Conservation (phyloP, 2,113 vertebrate genomes). For the Corynorhinus townsendii region DNA sequence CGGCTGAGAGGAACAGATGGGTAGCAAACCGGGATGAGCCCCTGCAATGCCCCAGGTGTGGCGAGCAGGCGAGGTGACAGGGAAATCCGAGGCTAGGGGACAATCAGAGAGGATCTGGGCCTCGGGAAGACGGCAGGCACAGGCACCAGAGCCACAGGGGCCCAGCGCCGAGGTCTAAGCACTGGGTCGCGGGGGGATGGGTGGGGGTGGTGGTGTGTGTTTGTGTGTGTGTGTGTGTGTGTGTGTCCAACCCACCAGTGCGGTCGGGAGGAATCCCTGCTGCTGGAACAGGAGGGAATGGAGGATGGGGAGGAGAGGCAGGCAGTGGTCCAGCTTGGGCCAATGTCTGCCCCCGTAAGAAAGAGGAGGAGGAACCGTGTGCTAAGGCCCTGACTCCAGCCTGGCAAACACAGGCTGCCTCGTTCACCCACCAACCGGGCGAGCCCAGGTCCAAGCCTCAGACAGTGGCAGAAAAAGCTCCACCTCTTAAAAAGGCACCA, state of each 20-base stretch:
- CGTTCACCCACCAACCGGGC: background rate
- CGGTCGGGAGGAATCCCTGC: background rate
- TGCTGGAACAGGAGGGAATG: rapidly evolving
- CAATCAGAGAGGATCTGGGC: no score
- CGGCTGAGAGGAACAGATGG: background rate
- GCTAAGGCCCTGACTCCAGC: background rate
- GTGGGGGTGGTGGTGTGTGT: no score
- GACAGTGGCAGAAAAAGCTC: background rate
- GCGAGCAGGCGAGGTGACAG: background rate
- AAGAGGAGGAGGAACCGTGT: background rate
- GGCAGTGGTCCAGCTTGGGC: background rate
- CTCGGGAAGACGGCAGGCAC: background rate
- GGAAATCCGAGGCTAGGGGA: background rate
- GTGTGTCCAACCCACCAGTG: background rate
- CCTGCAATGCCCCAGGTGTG: rapidly evolving
- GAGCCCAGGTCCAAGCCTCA: background rate
- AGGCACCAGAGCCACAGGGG: background rate
- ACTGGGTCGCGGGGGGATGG: rapidly evolving
- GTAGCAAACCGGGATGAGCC: background rate
- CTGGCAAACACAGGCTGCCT: background rate
- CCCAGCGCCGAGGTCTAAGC: rapidly evolving
- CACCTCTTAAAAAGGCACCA: background rate
- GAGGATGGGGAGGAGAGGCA: rapidly evolving
- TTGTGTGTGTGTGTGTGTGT: no score
- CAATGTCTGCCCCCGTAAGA: background rate